Base-by-base conservation (phyloP, 2,797 vertebrate species). In the Balearica regulorum region DNA sequence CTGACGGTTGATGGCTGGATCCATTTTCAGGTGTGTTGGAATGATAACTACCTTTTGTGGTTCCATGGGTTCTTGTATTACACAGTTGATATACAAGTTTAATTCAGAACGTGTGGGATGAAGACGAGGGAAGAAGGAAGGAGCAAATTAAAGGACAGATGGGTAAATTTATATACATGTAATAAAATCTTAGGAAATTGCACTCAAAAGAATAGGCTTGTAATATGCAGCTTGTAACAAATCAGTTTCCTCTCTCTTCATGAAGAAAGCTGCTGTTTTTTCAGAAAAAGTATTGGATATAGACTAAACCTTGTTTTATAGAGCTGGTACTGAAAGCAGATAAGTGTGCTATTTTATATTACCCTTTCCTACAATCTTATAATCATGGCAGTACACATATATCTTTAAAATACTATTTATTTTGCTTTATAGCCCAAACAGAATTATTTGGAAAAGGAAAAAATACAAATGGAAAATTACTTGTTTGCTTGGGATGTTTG, bases 1-100 rank as follows among this genome's bases (percentile, higher is more conserved):
- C 98, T 99, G 81, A 98, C 99, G 37, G 97, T 99, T 70, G 99
- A 99, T 43, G 98, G 99, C 72, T 99, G 99, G 99, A 99, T 99
- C 86, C 98, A 98, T 97, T 99, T 99, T 96, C 99, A 99, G 99
- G 99, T 99, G 83, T 1, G 0, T 11, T 91, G 80, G 14, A 53
- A 14, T 39, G 24, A 10, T 7, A 31, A 51, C 7, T 68, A 25
- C 29, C 2, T 83, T 70, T 48, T 82, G 25, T 76, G 39, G 13
- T 68, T 84, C 20, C 3, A 0, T 39, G 28, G 37, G 37, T 18
- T 92, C 73, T 58, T 35, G 7, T 70, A 16, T 71, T 64, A 28
- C 3, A 10, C 11, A 17, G 16, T 12, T 83, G 19, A 37, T 83
- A 4, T 19, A 33, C n/a, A 65, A 60, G 33, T 26, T 73, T 90